Evolutionary conservation across 2,797 vertebrate species (phyloP).

Genomic region (Amphiprion clarkii): DNA sequence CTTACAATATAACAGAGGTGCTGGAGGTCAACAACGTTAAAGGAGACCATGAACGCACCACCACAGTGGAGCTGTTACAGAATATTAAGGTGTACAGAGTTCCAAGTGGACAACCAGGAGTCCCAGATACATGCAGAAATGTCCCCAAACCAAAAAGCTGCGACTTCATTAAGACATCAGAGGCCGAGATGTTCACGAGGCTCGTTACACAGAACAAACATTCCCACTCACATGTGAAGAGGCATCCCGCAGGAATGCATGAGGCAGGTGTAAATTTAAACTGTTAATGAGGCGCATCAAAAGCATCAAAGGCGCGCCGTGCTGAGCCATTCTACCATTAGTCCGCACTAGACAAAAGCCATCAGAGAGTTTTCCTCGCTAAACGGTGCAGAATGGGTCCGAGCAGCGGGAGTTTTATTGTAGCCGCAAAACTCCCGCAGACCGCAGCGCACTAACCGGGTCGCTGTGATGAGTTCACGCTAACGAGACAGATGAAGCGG

Average conservation of each 20-base stretch:
- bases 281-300: conserved; percentile 83
- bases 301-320: conserved; percentile 77
- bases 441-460: conserved; percentile 48
- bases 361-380: conserved; percentile 77
- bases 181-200: conserved; percentile 27
- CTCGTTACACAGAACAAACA: conserved; percentile 71
- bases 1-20: not conserved
- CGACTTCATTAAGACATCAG: conserved; percentile 57
- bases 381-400: conserved; percentile 77
- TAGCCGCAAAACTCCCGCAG: conserved; percentile 58
- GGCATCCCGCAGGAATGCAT: conserved; percentile 77
- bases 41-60: not conserved
- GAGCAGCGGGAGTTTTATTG: conserved; percentile 79
- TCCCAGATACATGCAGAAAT: not conserved
- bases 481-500: conserved; percentile 74
- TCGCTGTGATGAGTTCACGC: conserved; percentile 17
- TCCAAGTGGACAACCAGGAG: conserved; percentile 7
- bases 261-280: conserved; percentile 84
- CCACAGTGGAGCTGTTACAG: not conserved
- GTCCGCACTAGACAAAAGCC: conserved; percentile 79
- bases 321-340: conserved; percentile 74
- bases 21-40: conserved; percentile 11
- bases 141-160: conserved; percentile 29
- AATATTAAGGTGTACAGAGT: not conserved
- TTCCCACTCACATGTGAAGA: conserved; percentile 49